phyloP scores from a whole-genome alignment of 2,113 vertebrate genomes.

The Parus major region DNA sequence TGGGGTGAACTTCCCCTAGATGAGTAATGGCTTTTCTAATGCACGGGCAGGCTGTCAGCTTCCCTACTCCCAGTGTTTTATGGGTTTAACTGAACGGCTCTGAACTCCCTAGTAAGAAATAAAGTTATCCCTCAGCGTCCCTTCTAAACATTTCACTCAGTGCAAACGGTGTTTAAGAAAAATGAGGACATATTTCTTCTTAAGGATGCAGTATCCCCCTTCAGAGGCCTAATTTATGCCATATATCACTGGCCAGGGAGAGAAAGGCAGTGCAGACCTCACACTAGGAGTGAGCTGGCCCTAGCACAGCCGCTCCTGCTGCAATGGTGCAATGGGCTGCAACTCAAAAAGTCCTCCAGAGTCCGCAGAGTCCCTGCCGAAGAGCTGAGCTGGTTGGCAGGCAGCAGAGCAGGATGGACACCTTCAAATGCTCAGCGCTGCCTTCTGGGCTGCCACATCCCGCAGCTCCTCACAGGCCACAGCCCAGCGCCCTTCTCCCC shows the following conservation, averaged over 20 bases:
- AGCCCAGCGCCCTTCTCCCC: neutral
- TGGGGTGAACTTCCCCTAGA: constrained; percentile 62
- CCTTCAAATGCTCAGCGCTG: neutral
- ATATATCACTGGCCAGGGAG: constrained; percentile 77
- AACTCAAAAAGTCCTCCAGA: neutral
- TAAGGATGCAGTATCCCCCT: constrained; percentile 86
- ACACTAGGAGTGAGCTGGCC: constrained; percentile 55
- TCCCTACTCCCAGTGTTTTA: constrained; percentile 87
- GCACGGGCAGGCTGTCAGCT: constrained; percentile 88
- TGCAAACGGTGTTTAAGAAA: constrained; percentile 96
- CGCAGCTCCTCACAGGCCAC: neutral
- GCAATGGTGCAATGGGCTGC: constrained; percentile 47
- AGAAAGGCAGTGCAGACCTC: constrained; percentile 59
- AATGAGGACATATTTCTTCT: constrained; percentile 94
- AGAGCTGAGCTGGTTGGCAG: neutral
- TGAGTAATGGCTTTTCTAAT: constrained; percentile 89
- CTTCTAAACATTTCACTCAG: constrained; percentile 99
- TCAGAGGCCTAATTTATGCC: constrained; percentile 79
- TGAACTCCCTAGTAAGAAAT: constrained; percentile 99
- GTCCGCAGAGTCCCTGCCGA: neutral
- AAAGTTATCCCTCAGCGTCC: constrained; percentile 96
- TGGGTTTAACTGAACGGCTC: constrained; percentile 93
- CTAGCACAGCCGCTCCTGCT: neutral
- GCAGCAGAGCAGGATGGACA: constrained; percentile 26
- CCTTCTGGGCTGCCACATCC: neutral